Percentiles rank a stretch among this genome's conserved stretches.
Evolutionary conservation across 2,888 invertebrate species (phyloP).

Genomic region (Seira musarum): DNA sequence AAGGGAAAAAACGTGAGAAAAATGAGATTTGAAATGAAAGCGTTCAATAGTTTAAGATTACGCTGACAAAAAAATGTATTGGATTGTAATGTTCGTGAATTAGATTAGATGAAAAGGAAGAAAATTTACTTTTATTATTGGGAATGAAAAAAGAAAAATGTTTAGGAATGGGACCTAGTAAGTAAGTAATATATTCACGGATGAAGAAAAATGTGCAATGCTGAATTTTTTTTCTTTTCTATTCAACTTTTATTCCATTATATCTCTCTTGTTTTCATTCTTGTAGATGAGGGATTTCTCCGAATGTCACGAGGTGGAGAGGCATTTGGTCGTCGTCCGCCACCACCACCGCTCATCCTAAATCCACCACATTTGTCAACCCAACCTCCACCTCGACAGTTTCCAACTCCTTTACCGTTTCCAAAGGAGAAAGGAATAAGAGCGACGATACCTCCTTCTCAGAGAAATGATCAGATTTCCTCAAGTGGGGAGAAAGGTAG

Average conservation of each 20-base stretch:
- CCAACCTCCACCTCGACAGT: conserved; percentile 66
- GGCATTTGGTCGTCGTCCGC: conserved; percentile 69
- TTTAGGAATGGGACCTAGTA: neutral
- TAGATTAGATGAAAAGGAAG: neutral
- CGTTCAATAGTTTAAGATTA: conserved; percentile 10
- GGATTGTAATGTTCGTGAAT: neutral
- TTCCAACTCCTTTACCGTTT: conserved; percentile 65
- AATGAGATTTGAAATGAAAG: conserved; percentile 13
- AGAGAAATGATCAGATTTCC: conserved; percentile 57
- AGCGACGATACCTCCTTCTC: conserved; percentile 53
- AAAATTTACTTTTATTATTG: neutral
- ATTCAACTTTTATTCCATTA: neutral
- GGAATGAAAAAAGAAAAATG: conserved; percentile 6
- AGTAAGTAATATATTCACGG: neutral
- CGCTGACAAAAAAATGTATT: conserved; percentile 3
- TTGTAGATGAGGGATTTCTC: conserved; percentile 70
- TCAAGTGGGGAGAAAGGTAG: conserved; percentile 53
- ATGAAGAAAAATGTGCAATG: conserved; percentile 23
- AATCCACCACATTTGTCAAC: conserved; percentile 70
- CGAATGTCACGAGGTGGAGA: conserved; percentile 70
- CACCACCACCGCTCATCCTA: conserved; percentile 69
- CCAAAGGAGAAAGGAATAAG: conserved; percentile 61
- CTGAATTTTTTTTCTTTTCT: conserved; percentile 19
- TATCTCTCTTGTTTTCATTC: conserved; percentile 29
- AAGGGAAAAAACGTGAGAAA: conserved; percentile 7